Evolutionary conservation across 2,888 invertebrate species (phyloP).

Genomic region (Nemurella pictetii): DNA sequence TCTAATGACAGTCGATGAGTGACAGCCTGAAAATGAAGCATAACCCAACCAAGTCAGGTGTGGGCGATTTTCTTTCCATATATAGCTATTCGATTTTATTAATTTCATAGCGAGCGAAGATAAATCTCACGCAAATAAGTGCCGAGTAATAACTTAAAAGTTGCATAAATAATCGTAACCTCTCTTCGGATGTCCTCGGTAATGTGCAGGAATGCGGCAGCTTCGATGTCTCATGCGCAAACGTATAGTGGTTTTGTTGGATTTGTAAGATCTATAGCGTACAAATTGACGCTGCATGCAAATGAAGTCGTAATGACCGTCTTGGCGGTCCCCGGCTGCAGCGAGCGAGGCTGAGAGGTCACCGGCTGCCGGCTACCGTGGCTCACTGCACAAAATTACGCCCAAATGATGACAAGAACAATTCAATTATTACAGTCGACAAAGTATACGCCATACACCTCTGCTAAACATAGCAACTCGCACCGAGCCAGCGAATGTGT

Average conservation of each 20-base stretch:
- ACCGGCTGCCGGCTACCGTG: not conserved
- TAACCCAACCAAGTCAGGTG: too few relatives aligned
- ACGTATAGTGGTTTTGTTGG: not conserved
- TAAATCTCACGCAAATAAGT: too few relatives aligned
- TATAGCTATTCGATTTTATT: too few relatives aligned
- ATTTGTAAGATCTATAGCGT: not conserved
- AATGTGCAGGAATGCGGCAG: not conserved
- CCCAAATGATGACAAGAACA: not conserved
- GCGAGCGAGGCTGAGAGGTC: not conserved
- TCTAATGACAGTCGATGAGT: too few relatives aligned
- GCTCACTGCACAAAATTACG: not conserved
- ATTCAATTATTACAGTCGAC: not conserved
- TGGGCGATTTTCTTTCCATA: too few relatives aligned
- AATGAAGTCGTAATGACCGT: not conserved
- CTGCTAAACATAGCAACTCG: not conserved
- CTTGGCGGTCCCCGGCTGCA: not conserved
- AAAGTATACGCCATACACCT: not conserved
- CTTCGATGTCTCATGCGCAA: not conserved
- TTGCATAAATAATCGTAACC: not conserved
- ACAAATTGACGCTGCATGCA: not conserved
- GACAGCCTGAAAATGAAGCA: too few relatives aligned
- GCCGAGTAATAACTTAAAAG: too few relatives aligned
- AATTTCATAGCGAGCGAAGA: too few relatives aligned
- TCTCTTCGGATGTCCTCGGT: not conserved
- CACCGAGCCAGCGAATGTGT: not conserved